Evolutionary conservation across 2,797 vertebrate genomes (phyloP), one percentile per base, ranked within the genome.

Genomic region (Bucorvus abyssinicus): DNA sequence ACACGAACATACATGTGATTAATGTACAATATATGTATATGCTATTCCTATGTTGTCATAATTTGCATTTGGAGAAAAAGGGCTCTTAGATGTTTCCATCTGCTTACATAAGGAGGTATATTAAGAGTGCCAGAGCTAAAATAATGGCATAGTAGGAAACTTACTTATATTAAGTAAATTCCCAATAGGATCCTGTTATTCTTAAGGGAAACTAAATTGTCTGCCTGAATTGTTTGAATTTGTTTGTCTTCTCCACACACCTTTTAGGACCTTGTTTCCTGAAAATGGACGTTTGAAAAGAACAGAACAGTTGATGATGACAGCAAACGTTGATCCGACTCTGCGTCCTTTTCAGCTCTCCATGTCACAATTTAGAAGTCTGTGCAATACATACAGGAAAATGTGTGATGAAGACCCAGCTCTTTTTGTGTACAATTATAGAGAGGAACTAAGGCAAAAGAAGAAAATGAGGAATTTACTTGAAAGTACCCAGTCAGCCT

Each of bases 201-300:
- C 12, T n/a, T 73, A 63, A 16, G 14, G 36, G 23, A 87, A 93
- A 71, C 30, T 6, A 23, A 70, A 44, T 22, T 61, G 20, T 42
- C n/a, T 75, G 14, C 67, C 36, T 74, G 45, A 79, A 56, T 60
- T 78, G 8, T n/a, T 78, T 70, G 40, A 47, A 42, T 44, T 73
- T 73, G 12, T 59, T 38, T 67, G 12, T 68, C 53, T 71, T 76
- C 34, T 75, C 15, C 15, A 7, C 2, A 0, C 40, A 36, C 21
- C 38, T 84, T 94, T 69, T 90, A 99, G 99, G 94, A 98, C 98
- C 97, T 93, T 99, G 96, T 99, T 99, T 97, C 99, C 99, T 0
- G 98, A 99, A 98, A 97, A 89, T 1, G 93, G 95, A 40, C 98
- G 99, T 20, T 64, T 96, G 7, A 97, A 99, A 93, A 98, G 98